Base-by-base conservation (phyloP, 2,113 vertebrate species). In the Aspidoscelis tigris region DNA sequence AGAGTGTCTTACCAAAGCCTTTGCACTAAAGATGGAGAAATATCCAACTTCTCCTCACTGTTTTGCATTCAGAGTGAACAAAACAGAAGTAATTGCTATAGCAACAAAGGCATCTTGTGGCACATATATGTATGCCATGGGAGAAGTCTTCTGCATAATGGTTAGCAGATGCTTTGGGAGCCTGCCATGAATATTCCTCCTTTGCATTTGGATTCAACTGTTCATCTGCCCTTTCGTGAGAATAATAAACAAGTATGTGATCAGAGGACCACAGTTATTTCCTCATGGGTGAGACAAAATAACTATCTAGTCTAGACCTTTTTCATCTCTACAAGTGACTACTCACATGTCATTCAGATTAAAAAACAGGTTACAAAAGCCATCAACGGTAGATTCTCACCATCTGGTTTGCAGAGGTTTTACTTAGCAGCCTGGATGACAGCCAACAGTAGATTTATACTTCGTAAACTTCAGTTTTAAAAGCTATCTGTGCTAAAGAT, bases 141-240 rank as follows among this genome's bases (percentile, higher is more conserved):
- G 58, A 85, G 69, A 80, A 80, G 33, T 80, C 61, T 33, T 66
- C 66, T 85, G 18, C 84, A 85, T 75, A 80, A 85, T 74, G 61
- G 58, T 73, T 80, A 75, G 58, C 70, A 80, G 84, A 74, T 85
- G 84, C 77, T 85, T 85, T 80, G 84, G 77, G 33, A 80, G n/a
- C 43, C 71, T 85, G 84, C 70, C 84, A 80, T 79, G 66, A 74
- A 53, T n/a, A 16, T 66, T 64, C 70, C n/a, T 41, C 58, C 58
- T 65, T 74, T 85, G 77, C 21, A 50, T 33, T 20, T 72, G 20
- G 21, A 66, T 65, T 80, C 58, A 20, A 66, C 41, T 80, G 58
- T 85, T 80, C 70, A 11, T 55, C 77, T 66, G 69, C 43, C 43
- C 64, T 82, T 82, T 65, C 55, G 74, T 44, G n/a, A 74, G 39